Base-by-base conservation (phyloP, 2,888 invertebrate genomes). In the Dexiosoma caninum region DNA sequence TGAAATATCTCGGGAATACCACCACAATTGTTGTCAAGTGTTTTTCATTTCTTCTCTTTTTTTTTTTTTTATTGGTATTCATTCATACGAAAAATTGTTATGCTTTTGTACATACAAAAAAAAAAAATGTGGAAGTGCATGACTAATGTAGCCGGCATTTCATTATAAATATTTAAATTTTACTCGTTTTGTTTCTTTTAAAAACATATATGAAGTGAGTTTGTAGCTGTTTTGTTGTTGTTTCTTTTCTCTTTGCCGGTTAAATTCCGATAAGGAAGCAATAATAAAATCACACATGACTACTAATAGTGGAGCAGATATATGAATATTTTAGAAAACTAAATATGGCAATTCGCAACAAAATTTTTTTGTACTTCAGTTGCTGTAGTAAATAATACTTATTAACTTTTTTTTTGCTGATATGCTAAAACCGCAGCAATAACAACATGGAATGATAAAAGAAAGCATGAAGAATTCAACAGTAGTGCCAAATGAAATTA, bases 111-210 rank as follows among this genome's bases (percentile, higher is more conserved):
- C n/a, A n/a, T 27, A 14, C 49, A 30, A n/a, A 42, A 0, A 10
- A 7, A 37, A 14, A 59, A 14, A 40, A 12, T 5, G 32, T 30
- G 5, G 6, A 14, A 27, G 37, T 78, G n/a, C n/a, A n/a, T n/a
- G 78, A 78, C 66, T 78, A 66, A 78, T 72, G 44, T 6, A 60
- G 30, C 40, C 46, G 74, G 74, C 53, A 78, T 78, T 74, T 53
- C 12, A 16, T 14, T 46, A 32, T 32, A 12, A 53, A 66, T 46
- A 37, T 40, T 30, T 46, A 23, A 37, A 12, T n/a, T 19, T 49
- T 49, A n/a, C n/a, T 46, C n/a, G 14, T 74, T 9, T 57, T 60
- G 12, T 19, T 14, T n/a, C 70, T 9, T 14, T 10, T 53, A 35
- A 66, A 21, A 12, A 27, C 42, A 32, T 51, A 1, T 40, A 9